Evolutionary conservation across 2,113 vertebrate genomes (phyloP).

Genomic region (Tor tambroides): DNA sequence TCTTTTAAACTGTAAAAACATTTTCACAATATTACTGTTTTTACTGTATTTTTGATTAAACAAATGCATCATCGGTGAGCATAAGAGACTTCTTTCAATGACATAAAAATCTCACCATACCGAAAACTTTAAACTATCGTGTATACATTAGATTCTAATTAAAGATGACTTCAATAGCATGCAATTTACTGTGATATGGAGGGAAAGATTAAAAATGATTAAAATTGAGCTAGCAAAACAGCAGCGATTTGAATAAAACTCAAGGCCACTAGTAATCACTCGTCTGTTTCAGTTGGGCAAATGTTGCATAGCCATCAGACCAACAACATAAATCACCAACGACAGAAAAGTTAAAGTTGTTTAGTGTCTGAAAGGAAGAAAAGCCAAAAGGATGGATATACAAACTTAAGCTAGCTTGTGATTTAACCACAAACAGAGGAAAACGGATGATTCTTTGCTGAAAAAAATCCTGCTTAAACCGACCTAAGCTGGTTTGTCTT

Average conservation of each 20-base stretch:
- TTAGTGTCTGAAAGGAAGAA: neutral
- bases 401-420: neutral
- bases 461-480: neutral
- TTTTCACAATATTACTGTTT: neutral
- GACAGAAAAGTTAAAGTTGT: neutral
- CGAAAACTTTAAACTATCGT: neutral
- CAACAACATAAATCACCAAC: neutral
- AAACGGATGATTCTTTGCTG: neutral
- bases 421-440: neutral
- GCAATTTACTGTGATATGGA: neutral
- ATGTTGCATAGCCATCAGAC: neutral
- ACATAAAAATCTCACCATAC: neutral
- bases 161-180: neutral
- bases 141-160: neutral
- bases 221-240: no score
- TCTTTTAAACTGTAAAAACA: neutral
- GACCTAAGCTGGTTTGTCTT: neutral
- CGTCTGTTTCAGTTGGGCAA: neutral
- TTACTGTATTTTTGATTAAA: neutral
- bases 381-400: neutral
- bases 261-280: neutral
- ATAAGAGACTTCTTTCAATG: neutral
- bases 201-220: neutral
- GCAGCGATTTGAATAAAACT: neutral
- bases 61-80: neutral